These are phyloP conservation scores for Phenganax stokvisi DNA, from an alignment of 92 coral and sea anemone genomes.

Conservation along the genomic window DNA sequence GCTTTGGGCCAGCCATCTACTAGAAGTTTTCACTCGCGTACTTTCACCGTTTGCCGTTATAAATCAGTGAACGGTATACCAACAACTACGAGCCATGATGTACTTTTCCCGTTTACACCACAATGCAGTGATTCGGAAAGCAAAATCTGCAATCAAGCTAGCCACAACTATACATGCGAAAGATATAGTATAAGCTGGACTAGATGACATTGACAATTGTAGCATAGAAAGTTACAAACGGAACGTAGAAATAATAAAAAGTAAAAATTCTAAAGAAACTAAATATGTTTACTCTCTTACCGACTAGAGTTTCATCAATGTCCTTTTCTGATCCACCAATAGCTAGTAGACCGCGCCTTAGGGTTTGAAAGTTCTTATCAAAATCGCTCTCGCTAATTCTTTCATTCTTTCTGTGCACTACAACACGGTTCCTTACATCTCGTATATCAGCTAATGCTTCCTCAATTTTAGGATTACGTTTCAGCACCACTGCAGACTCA, in stretches of 20 bases:
- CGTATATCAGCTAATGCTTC: slow-evolving; percentile 53
- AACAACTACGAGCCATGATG: too few species aligned
- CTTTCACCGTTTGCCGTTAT: too few species aligned
- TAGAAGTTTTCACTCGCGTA: too few species aligned
- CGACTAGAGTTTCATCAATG: slow-evolving; percentile 48
- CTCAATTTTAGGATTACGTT: slow-evolving; percentile 44
- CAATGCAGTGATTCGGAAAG: too few species aligned
- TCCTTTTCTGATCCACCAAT: slow-evolving; percentile 60
- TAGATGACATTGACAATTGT: too few species aligned
- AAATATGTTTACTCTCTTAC: slow-evolving; percentile 24
- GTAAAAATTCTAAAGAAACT: background rate
- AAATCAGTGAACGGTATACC: too few species aligned
- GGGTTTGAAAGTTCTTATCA: slow-evolving; percentile 44
- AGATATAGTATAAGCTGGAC: too few species aligned
- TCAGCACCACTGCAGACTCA: slow-evolving; percentile 48
- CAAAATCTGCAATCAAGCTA: too few species aligned
- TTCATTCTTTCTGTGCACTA: slow-evolving; percentile 57
- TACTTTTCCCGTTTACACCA: too few species aligned
- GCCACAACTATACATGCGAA: too few species aligned
- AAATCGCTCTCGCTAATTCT: slow-evolving; percentile 62
- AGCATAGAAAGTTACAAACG: background rate
- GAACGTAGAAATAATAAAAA: background rate
- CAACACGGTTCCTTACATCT: slow-evolving; percentile 54
- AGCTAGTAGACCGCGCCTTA: slow-evolving; percentile 41
- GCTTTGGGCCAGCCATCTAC: too few species aligned